A percentile compares a stretch with the other conserved stretches of the same genome.
Evolutionary conservation across 1,140 invertebrate species (phyloP).

Genomic region (Pseudachorutes palmiensis): DNA sequence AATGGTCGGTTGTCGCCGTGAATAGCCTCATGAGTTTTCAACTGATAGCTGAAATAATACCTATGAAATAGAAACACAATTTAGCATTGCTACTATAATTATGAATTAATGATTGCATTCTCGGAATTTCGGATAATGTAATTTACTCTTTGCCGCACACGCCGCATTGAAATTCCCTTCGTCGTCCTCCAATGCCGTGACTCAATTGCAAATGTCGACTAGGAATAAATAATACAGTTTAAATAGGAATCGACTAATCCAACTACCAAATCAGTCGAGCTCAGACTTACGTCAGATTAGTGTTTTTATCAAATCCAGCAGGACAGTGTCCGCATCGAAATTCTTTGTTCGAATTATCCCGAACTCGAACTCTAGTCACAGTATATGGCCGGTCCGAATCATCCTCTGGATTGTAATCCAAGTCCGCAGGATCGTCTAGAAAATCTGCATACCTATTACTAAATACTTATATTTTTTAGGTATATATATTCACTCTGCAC

Average conservation of each 20-base stretch:
- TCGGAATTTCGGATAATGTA: too few relatives aligned
- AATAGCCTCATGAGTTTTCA: neutral
- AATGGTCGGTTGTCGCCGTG: neutral
- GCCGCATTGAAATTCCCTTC: neutral
- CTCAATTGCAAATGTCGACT: neutral
- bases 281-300: neutral
- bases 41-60: slow-evolving; percentile 1
- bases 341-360: neutral
- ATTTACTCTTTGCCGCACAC: neutral
- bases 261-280: neutral
- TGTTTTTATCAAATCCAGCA: neutral
- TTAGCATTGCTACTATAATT: neutral
- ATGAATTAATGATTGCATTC: neutral
- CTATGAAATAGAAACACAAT: neutral
- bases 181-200: neutral
- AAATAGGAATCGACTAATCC: neutral
- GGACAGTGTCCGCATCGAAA: neutral
- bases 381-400: too few relatives aligned
- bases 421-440: too few relatives aligned
- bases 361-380: neutral
- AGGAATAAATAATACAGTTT: neutral
- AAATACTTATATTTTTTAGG: too few relatives aligned
- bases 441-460: too few relatives aligned
- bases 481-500: too few relatives aligned
- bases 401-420: too few relatives aligned